Conservation (phyloP, 2,113 vertebrate genomes). For the Isichthys henryi region DNA sequence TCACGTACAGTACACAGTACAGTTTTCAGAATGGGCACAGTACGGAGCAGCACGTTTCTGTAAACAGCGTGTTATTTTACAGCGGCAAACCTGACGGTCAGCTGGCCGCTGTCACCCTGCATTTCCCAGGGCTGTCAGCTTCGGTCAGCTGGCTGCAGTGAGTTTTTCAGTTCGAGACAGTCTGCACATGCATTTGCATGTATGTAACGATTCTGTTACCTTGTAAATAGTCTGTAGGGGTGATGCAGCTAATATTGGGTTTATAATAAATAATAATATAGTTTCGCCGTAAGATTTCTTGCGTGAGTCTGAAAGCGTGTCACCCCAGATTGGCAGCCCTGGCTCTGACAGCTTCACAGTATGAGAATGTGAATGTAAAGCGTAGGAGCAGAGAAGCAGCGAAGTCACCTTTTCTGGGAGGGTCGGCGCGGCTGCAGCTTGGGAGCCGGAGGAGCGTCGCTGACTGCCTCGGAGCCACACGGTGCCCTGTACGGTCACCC, state of each 20-base stretch:
- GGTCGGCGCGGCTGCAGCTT: not conserved
- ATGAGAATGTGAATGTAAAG: not conserved
- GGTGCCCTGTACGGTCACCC: not conserved
- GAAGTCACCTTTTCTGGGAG: not conserved
- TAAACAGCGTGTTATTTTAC: not conserved
- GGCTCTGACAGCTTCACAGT: not conserved
- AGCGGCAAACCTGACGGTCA: not conserved
- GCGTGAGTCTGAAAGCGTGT: not conserved
- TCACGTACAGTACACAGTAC: not conserved
- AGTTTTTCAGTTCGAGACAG: not conserved
- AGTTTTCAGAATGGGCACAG: no score
- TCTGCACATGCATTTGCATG: not conserved
- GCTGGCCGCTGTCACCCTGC: not conserved
- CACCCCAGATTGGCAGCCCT: not conserved
- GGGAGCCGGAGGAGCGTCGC: not conserved
- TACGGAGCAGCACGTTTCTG: not conserved
- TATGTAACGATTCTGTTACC: not conserved
- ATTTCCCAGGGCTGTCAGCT: not conserved
- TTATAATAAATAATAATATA: not conserved
- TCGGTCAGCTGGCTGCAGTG: not conserved
- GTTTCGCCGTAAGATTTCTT: not conserved
- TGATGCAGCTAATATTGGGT: not conserved
- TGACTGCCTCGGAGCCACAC: not conserved
- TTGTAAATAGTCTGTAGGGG: not conserved
- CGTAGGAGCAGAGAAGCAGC: not conserved